phyloP scores from a whole-genome alignment of 2,113 vertebrate species.

The Nyctibius bracteatus region DNA sequence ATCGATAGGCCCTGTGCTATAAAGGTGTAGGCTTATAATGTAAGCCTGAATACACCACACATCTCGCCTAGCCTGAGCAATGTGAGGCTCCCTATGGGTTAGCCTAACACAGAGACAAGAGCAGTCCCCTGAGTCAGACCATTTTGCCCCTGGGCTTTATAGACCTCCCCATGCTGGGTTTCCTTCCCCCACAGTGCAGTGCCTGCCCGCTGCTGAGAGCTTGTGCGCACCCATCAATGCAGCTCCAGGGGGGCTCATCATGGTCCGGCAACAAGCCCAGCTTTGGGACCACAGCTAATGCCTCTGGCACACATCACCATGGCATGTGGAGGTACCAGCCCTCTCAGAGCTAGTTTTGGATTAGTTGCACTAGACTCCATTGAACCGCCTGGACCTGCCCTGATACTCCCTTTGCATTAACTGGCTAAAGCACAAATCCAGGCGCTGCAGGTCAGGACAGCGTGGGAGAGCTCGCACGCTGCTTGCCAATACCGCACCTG shows the following conservation, averaged over 20 bases:
- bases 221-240: not conserved
- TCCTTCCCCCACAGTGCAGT: not conserved
- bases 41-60: not conserved
- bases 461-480: accelerated
- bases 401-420: not conserved
- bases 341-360: not conserved
- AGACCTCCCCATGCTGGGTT: not conserved
- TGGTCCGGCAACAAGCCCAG: accelerated
- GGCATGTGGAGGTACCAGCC: not conserved
- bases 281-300: not conserved
- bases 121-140: not conserved
- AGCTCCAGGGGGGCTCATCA: not conserved
- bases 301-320: accelerated
- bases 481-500: not conserved
- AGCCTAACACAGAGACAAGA: not conserved
- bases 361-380: not conserved
- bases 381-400: not conserved
- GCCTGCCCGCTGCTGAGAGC: not conserved
- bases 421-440: not conserved
- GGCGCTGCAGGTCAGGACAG: not conserved
- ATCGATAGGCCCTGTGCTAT: conserved; percentile 18
- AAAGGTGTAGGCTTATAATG: conserved; percentile 47
- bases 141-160: not conserved
- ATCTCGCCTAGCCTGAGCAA: not conserved
- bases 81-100: not conserved